phyloP scores from a whole-genome alignment of 64 coral and sea anemone species.

The Montipora efflorescens region DNA sequence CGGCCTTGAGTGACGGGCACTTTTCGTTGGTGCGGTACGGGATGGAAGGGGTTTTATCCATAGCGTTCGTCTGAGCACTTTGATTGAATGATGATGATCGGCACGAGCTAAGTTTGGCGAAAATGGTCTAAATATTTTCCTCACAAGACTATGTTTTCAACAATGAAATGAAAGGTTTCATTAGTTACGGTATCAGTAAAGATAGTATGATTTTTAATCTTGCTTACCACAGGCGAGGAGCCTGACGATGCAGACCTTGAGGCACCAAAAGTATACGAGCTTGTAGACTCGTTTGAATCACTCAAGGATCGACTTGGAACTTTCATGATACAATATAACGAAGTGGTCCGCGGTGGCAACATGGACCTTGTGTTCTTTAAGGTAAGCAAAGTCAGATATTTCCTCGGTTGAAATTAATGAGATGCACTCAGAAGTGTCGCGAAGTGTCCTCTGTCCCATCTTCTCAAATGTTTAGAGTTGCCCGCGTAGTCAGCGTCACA shows the following conservation, averaged over 20 bases:
- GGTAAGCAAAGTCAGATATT: slow-evolving; percentile 20
- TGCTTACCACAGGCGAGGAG: slow-evolving; percentile 76
- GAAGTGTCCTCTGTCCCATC: too few relatives aligned
- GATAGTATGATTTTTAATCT: neutral
- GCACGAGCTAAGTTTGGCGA: too few relatives aligned
- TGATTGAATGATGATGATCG: too few relatives aligned
- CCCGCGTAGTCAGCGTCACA: too few relatives aligned
- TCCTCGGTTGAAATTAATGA: neutral
- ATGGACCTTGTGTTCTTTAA: slow-evolving; percentile 99
- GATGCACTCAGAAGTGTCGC: too few relatives aligned
- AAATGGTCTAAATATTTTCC: too few relatives aligned
- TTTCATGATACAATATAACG: slow-evolving; percentile 88
- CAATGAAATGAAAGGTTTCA: neutral
- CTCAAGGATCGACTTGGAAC: slow-evolving; percentile 80
- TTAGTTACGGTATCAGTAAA: neutral
- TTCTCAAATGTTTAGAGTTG: too few relatives aligned
- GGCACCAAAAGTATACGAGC: slow-evolving; percentile 95
- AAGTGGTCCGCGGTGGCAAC: slow-evolving; percentile 83
- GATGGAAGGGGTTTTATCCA: too few relatives aligned
- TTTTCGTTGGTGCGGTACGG: too few relatives aligned
- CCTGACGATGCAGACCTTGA: slow-evolving; percentile 93
- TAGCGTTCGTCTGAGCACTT: too few relatives aligned
- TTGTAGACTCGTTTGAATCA: slow-evolving; percentile 57
- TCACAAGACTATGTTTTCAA: too few relatives aligned
- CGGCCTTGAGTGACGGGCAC: too few relatives aligned